Evolutionary conservation across 2,888 invertebrate genomes (phyloP), one percentile per base, ranked within the genome.

Genomic region (Caenorhabditis imperialis): DNA sequence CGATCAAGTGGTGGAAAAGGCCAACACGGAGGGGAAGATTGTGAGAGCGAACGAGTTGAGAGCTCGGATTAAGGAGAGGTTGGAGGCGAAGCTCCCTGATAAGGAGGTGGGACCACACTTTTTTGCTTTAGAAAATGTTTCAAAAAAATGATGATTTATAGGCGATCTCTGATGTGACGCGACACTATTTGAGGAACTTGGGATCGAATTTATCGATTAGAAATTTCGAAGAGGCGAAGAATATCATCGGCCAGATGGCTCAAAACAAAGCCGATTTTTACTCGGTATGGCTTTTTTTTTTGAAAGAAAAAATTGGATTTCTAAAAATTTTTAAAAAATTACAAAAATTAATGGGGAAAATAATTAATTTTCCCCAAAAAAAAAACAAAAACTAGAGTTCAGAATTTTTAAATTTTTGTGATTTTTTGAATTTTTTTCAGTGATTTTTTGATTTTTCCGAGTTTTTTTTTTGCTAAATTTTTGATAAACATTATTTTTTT

Each of bases 201-300:
- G 44, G 53, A 14, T 54, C 63, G n/a, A 53, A 47, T 18, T 3
- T 53, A 1, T 25, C 51, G 0, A 44, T 38, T 42, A 38, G 38
- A 0, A 57, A 72, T 30, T 22, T 72, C n/a, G 57, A 53, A 20
- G 63, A 60, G n/a, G 72, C 72, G 1, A 57, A 63, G 30, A 63
- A 50, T n/a, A 33, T 38, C n/a, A 45, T 72, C 0, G 58, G 57
- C 5, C 60, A 63, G 35, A 47, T 72, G 72, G 72, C 72, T 20
- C 44, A 63, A 3, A 51, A 47, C 18, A 44, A 51, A 6, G 27
- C 45, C 16, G 72, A 72, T 53, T 72, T 72, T 18, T 48, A 44
- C 3, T 63, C 63, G 61, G 70, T 70, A 18, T 44, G 40, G 14
- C 18, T 30, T 6, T 30, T 30, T 30, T 30, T 30, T 30, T 30